These are phyloP conservation scores for Mormyrus proboscirostris DNA, from an alignment of 2,797 vertebrate genomes.

Conservation along the genomic window DNA sequence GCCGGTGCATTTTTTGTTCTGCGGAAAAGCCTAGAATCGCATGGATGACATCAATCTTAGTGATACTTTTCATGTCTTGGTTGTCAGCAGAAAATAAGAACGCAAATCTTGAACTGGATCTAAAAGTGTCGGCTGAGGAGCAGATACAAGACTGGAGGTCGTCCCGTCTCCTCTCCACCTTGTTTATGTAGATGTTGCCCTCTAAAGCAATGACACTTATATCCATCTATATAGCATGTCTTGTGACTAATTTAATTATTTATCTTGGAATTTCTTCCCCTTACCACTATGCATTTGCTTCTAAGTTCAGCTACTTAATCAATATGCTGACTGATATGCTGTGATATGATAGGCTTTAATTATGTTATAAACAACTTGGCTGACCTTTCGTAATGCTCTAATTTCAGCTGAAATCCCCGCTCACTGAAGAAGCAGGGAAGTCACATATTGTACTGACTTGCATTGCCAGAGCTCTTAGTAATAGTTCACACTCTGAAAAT, in stretches of 20 bases:
- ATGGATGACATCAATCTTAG: background rate
- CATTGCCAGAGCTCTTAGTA: background rate
- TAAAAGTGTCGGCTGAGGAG: background rate
- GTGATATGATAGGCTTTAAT: background rate
- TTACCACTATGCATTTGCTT: background rate
- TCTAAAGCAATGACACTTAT: background rate
- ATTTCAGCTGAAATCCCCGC: background rate
- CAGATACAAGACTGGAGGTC: background rate
- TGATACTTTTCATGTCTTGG: background rate
- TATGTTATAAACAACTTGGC: background rate
- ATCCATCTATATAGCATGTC: background rate
- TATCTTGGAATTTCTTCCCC: background rate
- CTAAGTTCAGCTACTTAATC: background rate
- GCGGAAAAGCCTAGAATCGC: background rate
- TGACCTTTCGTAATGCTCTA: background rate
- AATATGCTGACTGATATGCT: background rate
- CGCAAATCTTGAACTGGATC: background rate
- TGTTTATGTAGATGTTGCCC: background rate
- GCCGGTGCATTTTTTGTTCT: background rate
- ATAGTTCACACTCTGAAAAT: background rate
- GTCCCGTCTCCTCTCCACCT: background rate
- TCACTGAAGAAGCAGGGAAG: background rate
- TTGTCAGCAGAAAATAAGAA: background rate
- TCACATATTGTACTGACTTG: background rate
- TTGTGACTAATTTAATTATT: background rate